Base-by-base conservation (phyloP, 2,113 vertebrate species). In the Coptodon rendalli region DNA sequence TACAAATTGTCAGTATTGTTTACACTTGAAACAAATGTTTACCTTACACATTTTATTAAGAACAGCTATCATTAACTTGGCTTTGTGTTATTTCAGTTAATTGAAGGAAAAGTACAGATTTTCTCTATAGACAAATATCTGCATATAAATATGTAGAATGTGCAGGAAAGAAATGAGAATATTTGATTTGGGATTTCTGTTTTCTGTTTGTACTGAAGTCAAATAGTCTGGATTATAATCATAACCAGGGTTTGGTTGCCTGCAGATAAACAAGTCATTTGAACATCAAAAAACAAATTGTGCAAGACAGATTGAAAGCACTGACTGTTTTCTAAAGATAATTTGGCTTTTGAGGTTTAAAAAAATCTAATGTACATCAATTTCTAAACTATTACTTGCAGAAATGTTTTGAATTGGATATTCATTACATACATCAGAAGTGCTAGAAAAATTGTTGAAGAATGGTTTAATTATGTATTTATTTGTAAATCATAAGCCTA, bases 61-160 rank as follows among this genome's bases (percentile, higher is more conserved):
- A 78, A 22, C 36, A 79, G 43, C 27, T 82, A 57, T 31, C 7
- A 50, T 52, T 80, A 38, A 83, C 36, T 68, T 68, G n/a, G 48
- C 22, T 38, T 83, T 52, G 36, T 68, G 36, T 68, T 68, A 68
- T 5, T 68, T 31, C 7, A 17, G 22, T 61, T 3, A 80, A 61
- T 83, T 54, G 11, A 48, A 76, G 14, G 9, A 48, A 11, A 27
- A 0, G 0, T 40, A 40, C 2, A 40, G 19, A 68, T 68, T 68
- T 40, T 40, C 2, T 68, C 63, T 22, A 24, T 68, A 68, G 36
- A 68, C 7, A 68, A 14, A 40, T 40, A 68, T 24, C 19, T 68
- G 19, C 63, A 68, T 68, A 68, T 68, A 13, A 68, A 40, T 68
- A 22, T 68, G 5, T 38, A 68, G 63, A 68, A 3, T 68, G 36